Evolutionary conservation across 2,113 vertebrate species (phyloP).

Genomic region (Clarias macrocephalus): DNA sequence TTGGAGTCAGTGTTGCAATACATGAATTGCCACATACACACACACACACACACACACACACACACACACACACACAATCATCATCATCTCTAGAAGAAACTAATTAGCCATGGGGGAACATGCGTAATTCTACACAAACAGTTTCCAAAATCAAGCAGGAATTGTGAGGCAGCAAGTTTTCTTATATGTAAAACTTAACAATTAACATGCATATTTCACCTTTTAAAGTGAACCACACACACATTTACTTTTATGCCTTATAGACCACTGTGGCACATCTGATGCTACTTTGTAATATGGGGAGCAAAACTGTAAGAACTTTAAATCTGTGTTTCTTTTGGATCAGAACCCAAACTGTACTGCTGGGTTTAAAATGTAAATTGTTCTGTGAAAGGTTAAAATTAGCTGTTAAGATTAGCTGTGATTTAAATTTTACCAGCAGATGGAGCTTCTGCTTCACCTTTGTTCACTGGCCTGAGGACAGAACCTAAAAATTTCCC

Average conservation of each 20-base stretch:
- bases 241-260: background rate
- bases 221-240: background rate
- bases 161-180: background rate
- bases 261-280: background rate
- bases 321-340: background rate
- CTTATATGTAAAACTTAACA: background rate
- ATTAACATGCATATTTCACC: background rate
- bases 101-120: too few species aligned
- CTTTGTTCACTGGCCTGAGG: background rate
- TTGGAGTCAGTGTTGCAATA: too few species aligned
- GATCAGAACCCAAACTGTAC: background rate
- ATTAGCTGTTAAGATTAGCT: too few species aligned
- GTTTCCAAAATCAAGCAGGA: background rate
- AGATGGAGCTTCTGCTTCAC: slow-evolving; percentile 43
- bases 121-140: background rate
- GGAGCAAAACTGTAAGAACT: background rate
- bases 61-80: too few species aligned
- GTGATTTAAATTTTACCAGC: slow-evolving; percentile 9
- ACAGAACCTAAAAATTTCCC: background rate
- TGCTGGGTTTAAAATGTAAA: background rate
- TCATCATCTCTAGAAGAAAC: too few species aligned
- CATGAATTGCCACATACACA: too few species aligned
- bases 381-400: too few species aligned
- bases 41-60: too few species aligned
- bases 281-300: background rate